Evolutionary conservation across 2,113 vertebrate genomes (phyloP).

Genomic region (Osmerus eperlanus): DNA sequence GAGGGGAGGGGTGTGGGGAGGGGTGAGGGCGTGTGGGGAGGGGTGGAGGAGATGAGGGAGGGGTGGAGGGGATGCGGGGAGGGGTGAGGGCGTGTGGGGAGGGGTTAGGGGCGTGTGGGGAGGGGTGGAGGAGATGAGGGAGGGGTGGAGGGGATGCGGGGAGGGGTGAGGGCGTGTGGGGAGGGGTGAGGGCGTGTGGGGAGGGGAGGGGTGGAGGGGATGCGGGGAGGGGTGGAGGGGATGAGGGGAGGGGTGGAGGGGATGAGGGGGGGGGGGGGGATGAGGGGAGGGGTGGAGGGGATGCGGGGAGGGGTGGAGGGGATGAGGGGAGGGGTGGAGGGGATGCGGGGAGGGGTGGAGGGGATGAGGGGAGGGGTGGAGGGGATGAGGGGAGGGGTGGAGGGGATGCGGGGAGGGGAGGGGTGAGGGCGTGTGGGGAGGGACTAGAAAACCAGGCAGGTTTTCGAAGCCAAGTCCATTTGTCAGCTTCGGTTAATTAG

Average conservation of each 20-base stretch:
- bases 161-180: background rate
- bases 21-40: background rate
- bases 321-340: background rate
- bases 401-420: background rate
- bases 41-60: background rate
- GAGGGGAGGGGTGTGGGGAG: background rate
- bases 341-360: too few species aligned
- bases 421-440: background rate
- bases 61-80: background rate
- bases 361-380: background rate
- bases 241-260: background rate
- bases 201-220: background rate
- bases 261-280: too few species aligned
- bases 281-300: background rate
- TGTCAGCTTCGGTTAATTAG: conserved; percentile 47
- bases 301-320: background rate
- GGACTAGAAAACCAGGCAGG: background rate
- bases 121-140: background rate
- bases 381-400: background rate
- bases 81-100: background rate
- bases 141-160: background rate
- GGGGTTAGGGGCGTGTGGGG: background rate
- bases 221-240: background rate
- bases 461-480: conserved; percentile 21
- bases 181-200: conserved; percentile 15